Percentiles rank a stretch among this genome's conserved stretches.
These are phyloP conservation scores for Serinus canaria DNA, from an alignment of 2,113 vertebrate genomes.

Conservation along the genomic window DNA sequence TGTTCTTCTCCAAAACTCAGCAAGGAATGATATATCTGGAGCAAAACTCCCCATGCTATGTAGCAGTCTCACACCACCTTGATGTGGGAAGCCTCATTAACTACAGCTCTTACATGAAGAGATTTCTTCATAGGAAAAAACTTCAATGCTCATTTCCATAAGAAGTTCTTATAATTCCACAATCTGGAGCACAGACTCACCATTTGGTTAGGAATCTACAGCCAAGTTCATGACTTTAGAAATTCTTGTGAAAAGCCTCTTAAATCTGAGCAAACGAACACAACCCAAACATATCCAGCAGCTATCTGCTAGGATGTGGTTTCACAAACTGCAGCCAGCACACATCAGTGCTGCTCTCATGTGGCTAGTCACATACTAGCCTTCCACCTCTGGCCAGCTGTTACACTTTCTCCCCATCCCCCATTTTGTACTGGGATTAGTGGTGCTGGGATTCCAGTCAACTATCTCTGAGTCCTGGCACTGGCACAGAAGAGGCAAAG, in stretches of 20 bases:
- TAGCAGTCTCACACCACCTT: neutral
- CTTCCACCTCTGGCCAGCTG: neutral
- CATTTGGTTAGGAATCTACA: neutral
- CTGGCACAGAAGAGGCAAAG: neutral
- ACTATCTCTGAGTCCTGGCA: neutral
- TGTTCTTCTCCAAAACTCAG: neutral
- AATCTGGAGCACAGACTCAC: neutral
- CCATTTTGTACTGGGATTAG: neutral
- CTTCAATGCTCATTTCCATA: accelerated
- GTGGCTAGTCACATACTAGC: neutral
- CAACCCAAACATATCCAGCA: neutral
- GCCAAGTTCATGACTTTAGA: neutral
- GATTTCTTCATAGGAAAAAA: neutral
- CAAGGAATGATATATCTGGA: neutral
- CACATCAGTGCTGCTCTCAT: neutral
- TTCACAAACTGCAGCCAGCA: neutral
- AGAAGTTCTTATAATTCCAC: neutral
- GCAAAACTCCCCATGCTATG: neutral
- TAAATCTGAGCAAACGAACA: neutral
- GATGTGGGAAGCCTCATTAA: neutral
- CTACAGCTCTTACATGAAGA: neutral
- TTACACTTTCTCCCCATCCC: neutral
- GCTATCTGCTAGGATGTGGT: neutral
- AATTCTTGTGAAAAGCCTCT: neutral
- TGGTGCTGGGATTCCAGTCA: neutral